Base-by-base conservation (phyloP, 2,113 vertebrate species). In the Danionella cerebrum region DNA sequence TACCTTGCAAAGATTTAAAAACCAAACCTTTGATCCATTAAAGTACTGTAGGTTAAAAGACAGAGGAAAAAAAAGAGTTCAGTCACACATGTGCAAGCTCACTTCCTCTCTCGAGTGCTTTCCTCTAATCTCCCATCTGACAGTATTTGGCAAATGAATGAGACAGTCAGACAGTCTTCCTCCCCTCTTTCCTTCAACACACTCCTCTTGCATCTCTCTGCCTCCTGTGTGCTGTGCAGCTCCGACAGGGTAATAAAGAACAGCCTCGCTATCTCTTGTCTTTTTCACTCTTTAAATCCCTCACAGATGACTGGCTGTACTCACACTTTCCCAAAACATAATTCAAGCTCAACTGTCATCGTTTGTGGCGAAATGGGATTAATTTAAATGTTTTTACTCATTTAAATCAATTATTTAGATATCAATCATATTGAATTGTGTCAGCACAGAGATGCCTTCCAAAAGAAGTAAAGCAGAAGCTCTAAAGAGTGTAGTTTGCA, bases 231-330 rank as follows among this genome's bases (percentile, higher is more conserved):
- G 36, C 55, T 25, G 45, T 29, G 11, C 50, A 63, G 62, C 41
- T 41, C 29, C 19, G 67, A 66, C 36, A 39, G 47, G 36, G 21
- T 66, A 70, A 74, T 74, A 47, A 74, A 60, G 66, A 66, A 47
- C 63, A 74, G 47, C 19, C 55, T 16, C 19, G 12, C 13, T 25
- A 11, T 65, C 63, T 68, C 27, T 57, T 14, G 38, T 38, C 9
- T 16, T 57, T 55, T 29, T 29, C 66, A 0, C 14, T 53, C 5
- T 69, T 67, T 58, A 81, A 80, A 85, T 81, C 57, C 70, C 18
- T 77, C 35, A 69, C 79, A 82, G 75, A 84, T 79, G 75, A 73
- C 54, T 72, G 21, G 33, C 58, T 63, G 44, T 52, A 35, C 24
- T 54, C 11, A 19, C 36, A 69, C 59, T 71, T 78, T 52, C 73